phyloP scores from a whole-genome alignment of 2,113 vertebrate species.

The Toxotes chatareus region DNA sequence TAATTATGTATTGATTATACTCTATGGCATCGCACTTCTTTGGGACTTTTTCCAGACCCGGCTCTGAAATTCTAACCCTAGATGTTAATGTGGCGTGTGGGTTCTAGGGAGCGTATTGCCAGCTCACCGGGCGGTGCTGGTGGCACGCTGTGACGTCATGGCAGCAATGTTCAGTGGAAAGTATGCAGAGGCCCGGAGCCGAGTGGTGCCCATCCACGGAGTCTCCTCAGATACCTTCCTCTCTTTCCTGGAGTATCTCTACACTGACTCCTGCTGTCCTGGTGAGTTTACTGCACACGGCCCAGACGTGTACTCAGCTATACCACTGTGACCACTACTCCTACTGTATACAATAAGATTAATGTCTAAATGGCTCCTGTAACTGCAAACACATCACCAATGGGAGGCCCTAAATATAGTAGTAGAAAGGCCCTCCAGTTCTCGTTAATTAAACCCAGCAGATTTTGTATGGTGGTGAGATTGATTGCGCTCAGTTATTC shows the following conservation, averaged over 20 bases:
- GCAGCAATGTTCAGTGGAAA: constrained; percentile 98
- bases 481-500: constrained; percentile 26
- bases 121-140: constrained; percentile 94
- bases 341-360: neutral
- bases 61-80: neutral
- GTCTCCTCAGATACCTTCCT: constrained; percentile 98
- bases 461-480: constrained; percentile 11
- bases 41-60: neutral
- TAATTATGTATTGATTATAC: neutral
- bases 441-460: constrained; percentile 34
- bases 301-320: neutral
- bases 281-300: constrained; percentile 83
- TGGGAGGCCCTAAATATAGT: constrained; percentile 16
- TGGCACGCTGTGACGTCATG: constrained; percentile 97
- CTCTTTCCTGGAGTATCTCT: constrained; percentile 96
- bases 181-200: constrained; percentile 92
- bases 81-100: constrained; percentile 44
- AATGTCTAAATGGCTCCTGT: neutral
- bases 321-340: neutral
- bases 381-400: neutral
- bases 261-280: constrained; percentile 96
- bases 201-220: constrained; percentile 93
- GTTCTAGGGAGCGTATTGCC: constrained; percentile 89
- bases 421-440: neutral
- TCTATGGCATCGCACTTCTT: neutral